Percentiles rank a stretch among this genome's conserved stretches.
These are phyloP conservation scores for Palythoa grandis DNA, from an alignment of 92 coral and sea anemone genomes.

Conservation along the genomic window DNA sequence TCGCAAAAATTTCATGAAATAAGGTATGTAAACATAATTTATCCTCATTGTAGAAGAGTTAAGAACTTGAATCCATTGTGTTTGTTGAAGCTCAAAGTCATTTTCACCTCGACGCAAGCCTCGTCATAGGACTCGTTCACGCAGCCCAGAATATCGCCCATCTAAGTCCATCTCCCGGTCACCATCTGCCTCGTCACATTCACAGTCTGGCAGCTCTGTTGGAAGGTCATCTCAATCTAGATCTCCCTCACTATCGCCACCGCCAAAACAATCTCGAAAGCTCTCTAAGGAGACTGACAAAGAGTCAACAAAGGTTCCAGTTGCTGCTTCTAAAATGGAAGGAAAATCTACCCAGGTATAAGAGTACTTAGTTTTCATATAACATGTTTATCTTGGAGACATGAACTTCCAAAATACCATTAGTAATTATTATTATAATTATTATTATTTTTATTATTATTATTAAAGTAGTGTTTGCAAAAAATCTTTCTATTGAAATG, in stretches of 20 bases:
- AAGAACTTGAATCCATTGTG: neutral
- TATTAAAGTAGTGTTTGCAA: no score
- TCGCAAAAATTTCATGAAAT: no score
- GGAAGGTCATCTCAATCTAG: neutral
- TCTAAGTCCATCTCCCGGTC: neutral
- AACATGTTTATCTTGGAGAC: neutral
- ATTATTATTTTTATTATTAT: no score
- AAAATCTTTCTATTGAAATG: no score
- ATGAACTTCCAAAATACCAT: no score
- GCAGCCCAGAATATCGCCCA: constrained; percentile 20
- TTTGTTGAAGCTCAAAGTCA: constrained; percentile 71
- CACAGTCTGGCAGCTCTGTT: neutral
- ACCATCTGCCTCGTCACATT: neutral
- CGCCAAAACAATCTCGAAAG: neutral
- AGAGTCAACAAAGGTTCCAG: neutral
- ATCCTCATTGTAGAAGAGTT: neutral
- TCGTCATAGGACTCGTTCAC: constrained; percentile 66
- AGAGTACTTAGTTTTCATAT: no score
- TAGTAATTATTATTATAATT: no score
- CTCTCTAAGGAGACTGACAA: neutral
- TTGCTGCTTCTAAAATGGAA: neutral
- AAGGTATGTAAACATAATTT: no score
- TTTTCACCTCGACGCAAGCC: constrained; percentile 86
- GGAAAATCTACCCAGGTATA: neutral
- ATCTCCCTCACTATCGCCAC: neutral